phyloP scores from a whole-genome alignment of 2,113 vertebrate genomes.

The Ondatra zibethicus region DNA sequence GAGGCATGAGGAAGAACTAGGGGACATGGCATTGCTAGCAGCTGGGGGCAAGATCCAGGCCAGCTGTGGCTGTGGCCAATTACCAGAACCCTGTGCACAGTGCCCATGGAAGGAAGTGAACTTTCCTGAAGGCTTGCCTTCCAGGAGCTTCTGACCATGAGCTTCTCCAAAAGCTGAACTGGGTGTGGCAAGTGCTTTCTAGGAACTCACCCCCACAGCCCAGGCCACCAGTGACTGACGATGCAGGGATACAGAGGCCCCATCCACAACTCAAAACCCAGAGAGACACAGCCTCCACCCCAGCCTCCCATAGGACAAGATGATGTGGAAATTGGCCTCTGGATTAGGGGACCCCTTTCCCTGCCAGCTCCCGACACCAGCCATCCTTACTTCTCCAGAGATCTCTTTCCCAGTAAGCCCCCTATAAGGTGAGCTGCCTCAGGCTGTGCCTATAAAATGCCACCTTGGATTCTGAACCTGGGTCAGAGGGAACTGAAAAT shows the following conservation, averaged over 20 bases:
- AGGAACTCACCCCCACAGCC: rapidly evolving
- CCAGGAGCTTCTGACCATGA: not conserved
- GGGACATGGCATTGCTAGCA: rapidly evolving
- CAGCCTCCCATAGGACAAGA: not conserved
- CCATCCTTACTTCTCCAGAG: not conserved
- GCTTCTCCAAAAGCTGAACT: not conserved
- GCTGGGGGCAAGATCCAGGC: not conserved
- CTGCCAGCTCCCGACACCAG: not conserved
- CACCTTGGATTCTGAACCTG: not conserved
- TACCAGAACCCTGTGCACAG: not conserved
- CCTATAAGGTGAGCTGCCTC: rapidly evolving
- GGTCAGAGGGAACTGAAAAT: rapidly evolving
- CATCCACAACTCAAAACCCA: not conserved
- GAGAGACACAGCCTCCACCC: not conserved
- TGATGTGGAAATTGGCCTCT: not conserved
- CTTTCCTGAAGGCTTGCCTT: not conserved
- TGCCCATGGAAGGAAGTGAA: too few species aligned
- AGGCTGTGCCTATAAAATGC: not conserved
- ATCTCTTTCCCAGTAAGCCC: not conserved
- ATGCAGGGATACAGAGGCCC: rapidly evolving
- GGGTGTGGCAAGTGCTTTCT: rapidly evolving
- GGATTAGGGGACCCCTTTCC: not conserved
- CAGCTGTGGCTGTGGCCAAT: rapidly evolving
- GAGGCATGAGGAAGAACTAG: rapidly evolving
- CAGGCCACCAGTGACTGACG: too few species aligned